Base-by-base conservation (phyloP, 2,888 invertebrate species). In the Phyto melanocephala region DNA sequence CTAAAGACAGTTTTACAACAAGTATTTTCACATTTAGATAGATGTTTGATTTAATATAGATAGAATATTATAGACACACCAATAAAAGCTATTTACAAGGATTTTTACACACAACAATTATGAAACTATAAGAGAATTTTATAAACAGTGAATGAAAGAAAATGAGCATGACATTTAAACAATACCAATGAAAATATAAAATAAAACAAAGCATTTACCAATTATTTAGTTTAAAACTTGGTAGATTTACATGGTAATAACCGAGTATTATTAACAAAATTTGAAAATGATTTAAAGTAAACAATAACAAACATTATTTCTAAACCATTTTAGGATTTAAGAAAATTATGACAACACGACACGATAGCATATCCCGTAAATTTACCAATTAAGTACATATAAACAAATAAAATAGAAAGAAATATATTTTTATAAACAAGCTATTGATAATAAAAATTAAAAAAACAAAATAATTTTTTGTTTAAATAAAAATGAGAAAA, bases 71-170 rank as follows among this genome's bases (percentile, higher is more conserved):
- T 5, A 28, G 3, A 28, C 28, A 3, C 3, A 28, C 6, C 28
- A 28, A 28, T 28, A 89, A 20, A 40, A 24, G 28, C 11, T 63
- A 63, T 45, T 42, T 56, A 68, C 42, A 56, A 37, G 1, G 11
- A 8, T 3, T 1, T 4, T 35, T 47, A 50, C 40, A 62, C 37
- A 40, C 42, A 5, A 11, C 47, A 17, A 37, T 52, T n/a, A 60
- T 62, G 3, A 54, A 63, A 63, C 4, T 47, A 20, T 54, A 5
- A 15, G 15, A 17, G 13, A 22, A 58, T 28, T 1, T n/a, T n/a
- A n/a, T n/a, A 37, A 60, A 62, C 3, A 10, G 10, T 17, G 11
- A 40, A 71, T 37, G 45, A 35, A 58, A 70, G 45, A 35, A 58
- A 70, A 58, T 47, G 60, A 40, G 40, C 62, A 72, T 28, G 62